Conservation (phyloP, 2,113 vertebrate genomes). For the Stercorarius parasiticus region DNA sequence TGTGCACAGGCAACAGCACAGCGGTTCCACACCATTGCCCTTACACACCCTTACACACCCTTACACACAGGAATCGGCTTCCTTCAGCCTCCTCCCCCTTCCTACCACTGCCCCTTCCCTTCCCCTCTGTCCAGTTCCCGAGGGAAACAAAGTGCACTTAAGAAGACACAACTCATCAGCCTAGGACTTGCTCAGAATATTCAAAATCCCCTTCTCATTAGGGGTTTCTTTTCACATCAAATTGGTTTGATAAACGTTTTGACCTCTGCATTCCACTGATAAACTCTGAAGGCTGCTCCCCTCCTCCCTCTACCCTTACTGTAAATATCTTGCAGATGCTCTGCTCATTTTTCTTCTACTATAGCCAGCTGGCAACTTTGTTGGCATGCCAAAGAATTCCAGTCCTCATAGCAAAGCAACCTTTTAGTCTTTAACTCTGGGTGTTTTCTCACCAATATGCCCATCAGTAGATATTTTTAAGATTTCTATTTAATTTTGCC, state of each 20-base stretch:
- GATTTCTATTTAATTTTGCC: background rate
- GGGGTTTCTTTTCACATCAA: slow-evolving; percentile 33
- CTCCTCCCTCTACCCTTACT: slow-evolving; percentile 8
- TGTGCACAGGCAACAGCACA: background rate
- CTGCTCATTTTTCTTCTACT: slow-evolving; percentile 53
- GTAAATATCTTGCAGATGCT: slow-evolving; percentile 68
- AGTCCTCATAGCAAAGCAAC: background rate
- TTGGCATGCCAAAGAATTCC: slow-evolving; percentile 41
- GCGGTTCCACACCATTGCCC: fast-evolving
- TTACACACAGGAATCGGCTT: fast-evolving
- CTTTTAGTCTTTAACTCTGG: background rate
- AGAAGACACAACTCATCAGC: background rate
- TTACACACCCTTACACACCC: background rate
- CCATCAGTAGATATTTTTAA: background rate
- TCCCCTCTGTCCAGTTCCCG: background rate
- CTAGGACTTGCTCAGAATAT: background rate
- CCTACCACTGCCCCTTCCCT: background rate
- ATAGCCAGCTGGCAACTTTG: slow-evolving; percentile 61
- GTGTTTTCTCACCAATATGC: background rate
- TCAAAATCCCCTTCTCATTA: slow-evolving; percentile 24
- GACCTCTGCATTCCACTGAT: slow-evolving; percentile 63
- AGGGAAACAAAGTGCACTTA: background rate
- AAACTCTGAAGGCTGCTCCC: slow-evolving; percentile 22
- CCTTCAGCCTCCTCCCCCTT: background rate
- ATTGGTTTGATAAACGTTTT: slow-evolving; percentile 44